These are phyloP conservation scores for Psilopogon haemacephalus DNA, from an alignment of 2,113 vertebrate species.

Conservation along the genomic window DNA sequence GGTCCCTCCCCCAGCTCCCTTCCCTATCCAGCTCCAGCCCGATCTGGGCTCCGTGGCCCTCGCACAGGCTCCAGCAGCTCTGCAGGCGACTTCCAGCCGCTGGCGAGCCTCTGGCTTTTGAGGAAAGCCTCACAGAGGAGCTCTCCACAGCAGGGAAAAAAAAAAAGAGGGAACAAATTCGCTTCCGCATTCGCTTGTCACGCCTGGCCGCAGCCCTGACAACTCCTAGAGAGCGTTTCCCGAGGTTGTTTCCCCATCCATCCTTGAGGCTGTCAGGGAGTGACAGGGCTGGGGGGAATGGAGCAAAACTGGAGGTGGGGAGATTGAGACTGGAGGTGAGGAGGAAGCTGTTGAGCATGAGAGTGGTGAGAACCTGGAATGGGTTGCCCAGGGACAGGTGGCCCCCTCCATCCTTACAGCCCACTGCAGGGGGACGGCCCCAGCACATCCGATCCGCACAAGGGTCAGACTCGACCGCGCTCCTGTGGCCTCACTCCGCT, in stretches of 20 bases:
- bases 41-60: rapidly evolving
- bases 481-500: too few species aligned
- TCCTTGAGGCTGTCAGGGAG: too few species aligned
- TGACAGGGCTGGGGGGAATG: too few species aligned
- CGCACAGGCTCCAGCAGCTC: rapidly evolving
- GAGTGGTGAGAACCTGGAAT: too few species aligned
- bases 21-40: not conserved
- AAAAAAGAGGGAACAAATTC: rapidly evolving
- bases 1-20: not conserved
- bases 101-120: rapidly evolving
- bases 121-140: not conserved
- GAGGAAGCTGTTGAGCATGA: too few species aligned
- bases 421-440: too few species aligned
- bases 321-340: too few species aligned
- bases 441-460: too few species aligned
- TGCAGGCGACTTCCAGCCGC: not conserved
- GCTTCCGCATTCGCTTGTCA: not conserved
- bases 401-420: too few species aligned
- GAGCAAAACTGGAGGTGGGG: too few species aligned
- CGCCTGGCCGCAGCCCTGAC: rapidly evolving
- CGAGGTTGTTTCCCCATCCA: rapidly evolving
- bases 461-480: too few species aligned
- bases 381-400: too few species aligned
- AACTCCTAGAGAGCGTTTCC: rapidly evolving
- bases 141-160: not conserved